Percentiles rank a stretch among this genome's conserved stretches.
Evolutionary conservation across 2,888 invertebrate genomes (phyloP).

Genomic region (Scaptomyza caliginosa): DNA sequence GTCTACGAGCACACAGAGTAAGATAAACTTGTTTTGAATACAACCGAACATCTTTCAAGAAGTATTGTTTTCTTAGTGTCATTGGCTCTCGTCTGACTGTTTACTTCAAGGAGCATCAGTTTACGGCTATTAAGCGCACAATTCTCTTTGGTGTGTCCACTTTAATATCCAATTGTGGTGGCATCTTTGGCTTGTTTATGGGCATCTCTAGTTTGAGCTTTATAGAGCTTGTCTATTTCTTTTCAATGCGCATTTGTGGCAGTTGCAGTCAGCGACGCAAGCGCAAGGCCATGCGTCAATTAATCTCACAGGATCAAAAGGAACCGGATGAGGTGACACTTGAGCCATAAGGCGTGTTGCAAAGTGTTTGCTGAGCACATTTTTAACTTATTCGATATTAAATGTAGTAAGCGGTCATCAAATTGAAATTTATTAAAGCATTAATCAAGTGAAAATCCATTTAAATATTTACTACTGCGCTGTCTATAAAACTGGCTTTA

Average conservation of each 20-base stretch:
- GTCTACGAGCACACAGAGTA: conserved; percentile 79
- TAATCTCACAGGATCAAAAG: conserved; percentile 12
- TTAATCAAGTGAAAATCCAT: too few species aligned
- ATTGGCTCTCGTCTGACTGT: conserved; percentile 87
- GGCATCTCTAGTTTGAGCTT: conserved; percentile 83
- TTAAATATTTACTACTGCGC: too few species aligned
- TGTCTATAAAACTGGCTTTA: not conserved
- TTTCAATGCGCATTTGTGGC: conserved; percentile 83
- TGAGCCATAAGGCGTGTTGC: conserved; percentile 9
- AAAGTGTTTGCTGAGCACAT: too few species aligned
- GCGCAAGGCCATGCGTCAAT: conserved; percentile 48
- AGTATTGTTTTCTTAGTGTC: conserved; percentile 80
- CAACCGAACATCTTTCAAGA: not conserved
- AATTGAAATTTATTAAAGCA: too few species aligned
- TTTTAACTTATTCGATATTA: not conserved
- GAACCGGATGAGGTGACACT: conserved; percentile 36
- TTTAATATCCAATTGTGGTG: conserved; percentile 89
- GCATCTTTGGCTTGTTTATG: conserved; percentile 86
- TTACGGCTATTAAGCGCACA: conserved; percentile 88
- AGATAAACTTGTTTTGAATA: conserved; percentile 16
- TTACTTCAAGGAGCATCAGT: conserved; percentile 90
- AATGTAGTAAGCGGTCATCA: too few species aligned
- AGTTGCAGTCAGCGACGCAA: conserved; percentile 73
- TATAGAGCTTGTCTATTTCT: conserved; percentile 86
- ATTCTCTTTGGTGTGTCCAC: conserved; percentile 88